These are phyloP conservation scores for Rhynchonycteris naso DNA, from an alignment of 2,797 vertebrate genomes.

Conservation along the genomic window DNA sequence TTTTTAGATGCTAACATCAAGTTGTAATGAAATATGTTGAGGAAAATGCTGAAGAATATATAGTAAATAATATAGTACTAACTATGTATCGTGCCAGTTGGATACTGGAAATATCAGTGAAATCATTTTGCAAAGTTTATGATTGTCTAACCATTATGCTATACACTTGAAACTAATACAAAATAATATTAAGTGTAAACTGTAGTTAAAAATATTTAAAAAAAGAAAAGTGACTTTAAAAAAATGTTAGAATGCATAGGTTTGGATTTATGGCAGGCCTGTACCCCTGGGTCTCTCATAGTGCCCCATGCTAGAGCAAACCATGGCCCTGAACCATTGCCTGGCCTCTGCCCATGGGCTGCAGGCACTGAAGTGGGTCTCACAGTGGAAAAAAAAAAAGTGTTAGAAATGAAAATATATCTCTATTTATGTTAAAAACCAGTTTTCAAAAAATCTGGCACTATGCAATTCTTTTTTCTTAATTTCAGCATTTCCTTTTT, in stretches of 20 bases:
- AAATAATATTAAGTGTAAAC: background rate
- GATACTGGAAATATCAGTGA: background rate
- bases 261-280: too few species aligned
- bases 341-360: too few species aligned
- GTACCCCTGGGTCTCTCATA: too few species aligned
- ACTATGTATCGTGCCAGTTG: background rate
- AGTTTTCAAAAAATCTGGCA: background rate
- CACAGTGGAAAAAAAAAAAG: too few species aligned
- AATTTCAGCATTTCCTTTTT: background rate
- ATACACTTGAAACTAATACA: background rate
- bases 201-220: background rate
- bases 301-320: too few species aligned
- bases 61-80: background rate
- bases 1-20: background rate
- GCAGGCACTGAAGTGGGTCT: too few species aligned
- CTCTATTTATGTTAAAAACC: background rate
- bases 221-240: background rate
- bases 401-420: background rate
- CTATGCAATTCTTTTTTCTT: conserved; percentile 1
- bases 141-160: background rate
- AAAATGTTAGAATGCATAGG: background rate
- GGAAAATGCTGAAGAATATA: background rate
- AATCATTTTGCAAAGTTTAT: background rate
- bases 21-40: background rate
- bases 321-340: too few species aligned